Evolutionary conservation across 2,888 invertebrate genomes (phyloP).

Genomic region (Synanthedon vespiformis): DNA sequence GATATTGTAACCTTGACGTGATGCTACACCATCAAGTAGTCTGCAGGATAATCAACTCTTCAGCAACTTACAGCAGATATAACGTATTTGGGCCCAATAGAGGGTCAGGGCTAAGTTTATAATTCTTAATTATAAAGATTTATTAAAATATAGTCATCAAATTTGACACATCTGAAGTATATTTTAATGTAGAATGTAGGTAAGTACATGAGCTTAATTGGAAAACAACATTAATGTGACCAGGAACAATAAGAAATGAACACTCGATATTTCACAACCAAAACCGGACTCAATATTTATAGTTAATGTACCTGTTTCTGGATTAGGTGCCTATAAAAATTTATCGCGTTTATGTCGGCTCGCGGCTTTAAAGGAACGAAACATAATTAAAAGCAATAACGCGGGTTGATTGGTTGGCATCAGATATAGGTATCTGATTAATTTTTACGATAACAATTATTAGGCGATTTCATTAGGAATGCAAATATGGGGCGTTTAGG

Average conservation of each 20-base stretch:
- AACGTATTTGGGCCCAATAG: too few species aligned
- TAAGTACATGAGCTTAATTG: too few species aligned
- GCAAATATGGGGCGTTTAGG: slow-evolving; percentile 22
- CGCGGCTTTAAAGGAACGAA: slow-evolving; percentile 14
- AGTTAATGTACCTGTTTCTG: slow-evolving; percentile 3
- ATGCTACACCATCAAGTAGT: too few species aligned
- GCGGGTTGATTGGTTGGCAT: slow-evolving; percentile 23
- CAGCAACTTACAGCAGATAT: too few species aligned
- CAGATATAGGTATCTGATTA: slow-evolving; percentile 23
- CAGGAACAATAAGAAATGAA: slow-evolving; percentile 9
- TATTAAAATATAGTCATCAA: too few species aligned
- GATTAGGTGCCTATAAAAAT: slow-evolving; percentile 8
- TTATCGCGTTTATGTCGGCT: slow-evolving; percentile 10
- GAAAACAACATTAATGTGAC: neutral
- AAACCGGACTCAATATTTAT: too few species aligned
- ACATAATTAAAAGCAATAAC: slow-evolving; percentile 31
- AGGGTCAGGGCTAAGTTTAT: too few species aligned
- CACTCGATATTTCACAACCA: slow-evolving; percentile 28
- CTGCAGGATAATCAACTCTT: too few species aligned
- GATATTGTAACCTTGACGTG: too few species aligned
- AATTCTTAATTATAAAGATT: too few species aligned
- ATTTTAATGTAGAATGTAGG: too few species aligned
- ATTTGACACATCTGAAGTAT: too few species aligned
- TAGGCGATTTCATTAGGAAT: slow-evolving; percentile 32
- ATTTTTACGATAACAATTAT: slow-evolving; percentile 29